These are phyloP conservation scores for Origma solitaria DNA, from an alignment of 2,113 vertebrate genomes.

Conservation along the genomic window DNA sequence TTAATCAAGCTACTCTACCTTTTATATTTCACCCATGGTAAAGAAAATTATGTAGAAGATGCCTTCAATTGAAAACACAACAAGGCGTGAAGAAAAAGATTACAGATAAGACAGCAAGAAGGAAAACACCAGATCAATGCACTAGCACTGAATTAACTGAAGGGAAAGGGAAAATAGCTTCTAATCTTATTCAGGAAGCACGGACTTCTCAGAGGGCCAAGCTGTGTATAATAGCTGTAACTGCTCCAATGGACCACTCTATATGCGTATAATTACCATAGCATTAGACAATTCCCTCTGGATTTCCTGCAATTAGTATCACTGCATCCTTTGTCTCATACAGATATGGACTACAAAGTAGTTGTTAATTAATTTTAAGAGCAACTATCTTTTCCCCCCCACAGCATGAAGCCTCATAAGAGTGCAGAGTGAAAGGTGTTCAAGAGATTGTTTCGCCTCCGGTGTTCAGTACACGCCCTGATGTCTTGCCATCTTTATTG, in stretches of 20 bases:
- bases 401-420: not conserved
- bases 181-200: not conserved
- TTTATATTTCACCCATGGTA: not conserved
- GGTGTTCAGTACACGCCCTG: accelerated
- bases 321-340: not conserved
- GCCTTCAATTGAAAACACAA: not conserved
- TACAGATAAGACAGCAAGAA: not conserved
- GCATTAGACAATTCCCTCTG: not conserved
- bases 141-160: not conserved
- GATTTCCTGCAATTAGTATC: not conserved
- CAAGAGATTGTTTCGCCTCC: not conserved
- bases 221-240: not conserved
- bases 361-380: not conserved
- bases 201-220: not conserved
- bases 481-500: not conserved
- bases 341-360: not conserved
- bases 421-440: not conserved
- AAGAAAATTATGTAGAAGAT: not conserved
- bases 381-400: accelerated
- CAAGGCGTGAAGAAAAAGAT: not conserved
- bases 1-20: not conserved
- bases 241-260: not conserved
- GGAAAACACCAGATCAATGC: not conserved
- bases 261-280: not conserved
- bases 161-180: not conserved